Conservation (phyloP, 2,888 invertebrate species). For the Phaedon cochleariae region DNA sequence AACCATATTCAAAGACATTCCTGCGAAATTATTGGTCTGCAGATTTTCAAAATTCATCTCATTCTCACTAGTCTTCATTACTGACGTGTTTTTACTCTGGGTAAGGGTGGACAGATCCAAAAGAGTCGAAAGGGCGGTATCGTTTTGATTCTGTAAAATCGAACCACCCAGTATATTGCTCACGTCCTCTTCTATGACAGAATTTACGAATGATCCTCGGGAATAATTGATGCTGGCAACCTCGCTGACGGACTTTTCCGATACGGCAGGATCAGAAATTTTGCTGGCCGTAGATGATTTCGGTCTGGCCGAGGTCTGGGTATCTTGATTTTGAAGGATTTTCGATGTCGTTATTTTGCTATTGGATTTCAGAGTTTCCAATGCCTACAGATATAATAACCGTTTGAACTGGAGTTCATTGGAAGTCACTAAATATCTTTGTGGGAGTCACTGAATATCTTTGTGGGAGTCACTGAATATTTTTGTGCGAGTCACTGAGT, state of each 20-base stretch:
- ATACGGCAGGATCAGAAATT: slow-evolving; percentile 5
- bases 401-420: no score
- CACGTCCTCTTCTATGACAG: slow-evolving; percentile 20
- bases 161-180: slow-evolving; percentile 19
- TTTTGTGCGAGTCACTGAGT: no score
- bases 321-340: slow-evolving; percentile 49
- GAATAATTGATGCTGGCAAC: slow-evolving; percentile 52
- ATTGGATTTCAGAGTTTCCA: slow-evolving; percentile 47
- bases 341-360: slow-evolving; percentile 35
- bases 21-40: slow-evolving; percentile 45
- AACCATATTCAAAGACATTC: slow-evolving; percentile 58
- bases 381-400: slow-evolving; percentile 35
- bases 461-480: no score
- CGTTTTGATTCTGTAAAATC: slow-evolving; percentile 32
- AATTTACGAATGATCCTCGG: slow-evolving; percentile 50
- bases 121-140: slow-evolving; percentile 20
- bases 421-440: no score
- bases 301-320: slow-evolving; percentile 50
- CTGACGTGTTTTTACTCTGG: slow-evolving; percentile 16
- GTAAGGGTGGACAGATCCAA: slow-evolving; percentile 23
- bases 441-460: no score
- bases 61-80: slow-evolving; percentile 15
- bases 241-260: slow-evolving; percentile 13
- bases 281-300: slow-evolving; percentile 4
- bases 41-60: slow-evolving; percentile 37